A percentile compares a stretch with the other conserved stretches of the same genome.
These are phyloP conservation scores for Chalcis sispes DNA, from an alignment of 2,888 invertebrate species.

Conservation along the genomic window DNA sequence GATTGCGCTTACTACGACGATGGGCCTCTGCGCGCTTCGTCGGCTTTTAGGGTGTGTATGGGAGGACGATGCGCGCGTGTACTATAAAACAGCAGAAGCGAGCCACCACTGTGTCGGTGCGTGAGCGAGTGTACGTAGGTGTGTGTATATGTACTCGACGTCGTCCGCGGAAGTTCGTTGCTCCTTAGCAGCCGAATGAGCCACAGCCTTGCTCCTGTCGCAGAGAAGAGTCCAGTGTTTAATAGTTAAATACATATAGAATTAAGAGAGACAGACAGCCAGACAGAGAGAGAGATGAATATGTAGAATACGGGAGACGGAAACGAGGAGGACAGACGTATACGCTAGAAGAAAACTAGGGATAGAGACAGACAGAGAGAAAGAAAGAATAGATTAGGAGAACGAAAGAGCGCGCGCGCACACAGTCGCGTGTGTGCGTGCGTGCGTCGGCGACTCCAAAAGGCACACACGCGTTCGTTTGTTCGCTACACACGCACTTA, in stretches of 20 bases:
- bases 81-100: neutral
- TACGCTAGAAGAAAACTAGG: constrained; percentile 1
- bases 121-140: constrained; percentile 2
- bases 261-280: constrained; percentile 6
- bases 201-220: constrained; percentile 1
- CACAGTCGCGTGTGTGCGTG: neutral
- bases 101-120: too few relatives aligned
- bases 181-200: neutral
- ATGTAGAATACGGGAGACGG: neutral
- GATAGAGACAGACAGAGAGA: neutral
- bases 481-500: neutral
- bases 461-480: constrained; percentile 10
- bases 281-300: constrained; percentile 12
- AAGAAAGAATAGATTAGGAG: neutral
- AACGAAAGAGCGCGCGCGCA: neutral
- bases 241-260: neutral
- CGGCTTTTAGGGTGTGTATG: neutral
- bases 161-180: constrained; percentile 4
- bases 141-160: neutral
- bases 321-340: constrained; percentile 1
- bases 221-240: neutral
- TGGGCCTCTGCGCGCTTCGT: neutral
- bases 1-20: neutral
- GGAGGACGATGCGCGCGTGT: constrained; percentile 1
- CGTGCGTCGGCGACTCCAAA: constrained; percentile 31